Evolutionary conservation across 2,797 vertebrate genomes (phyloP), one percentile per base, ranked within the genome.

Genomic region (Scomberomorus guttatus): DNA sequence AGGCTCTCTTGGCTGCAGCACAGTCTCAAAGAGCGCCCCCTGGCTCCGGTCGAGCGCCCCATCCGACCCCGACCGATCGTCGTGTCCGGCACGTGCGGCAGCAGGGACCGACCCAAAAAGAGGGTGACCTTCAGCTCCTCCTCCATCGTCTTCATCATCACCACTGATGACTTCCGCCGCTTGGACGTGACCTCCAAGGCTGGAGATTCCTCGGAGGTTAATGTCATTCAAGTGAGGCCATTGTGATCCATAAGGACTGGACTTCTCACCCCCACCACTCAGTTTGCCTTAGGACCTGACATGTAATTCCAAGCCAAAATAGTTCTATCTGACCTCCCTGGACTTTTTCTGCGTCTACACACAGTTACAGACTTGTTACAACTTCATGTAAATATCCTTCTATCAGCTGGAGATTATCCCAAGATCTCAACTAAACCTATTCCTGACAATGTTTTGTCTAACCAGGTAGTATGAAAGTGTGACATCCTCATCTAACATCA

Each of bases 61-160:
- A 91, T 96, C 72, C 92, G 95, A 18, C 97, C 96, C 72, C 92
- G 95, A 18, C 97, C 96, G 0, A 98, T 98, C 15, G 96, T 98
- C 24, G 71, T 96, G 91, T 96, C 96, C 52, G 90, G 94, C 61
- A 0, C 29, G 0, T 88, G 95, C 77, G 75, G 90, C 25, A 76
- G 90, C n/a, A 61, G 81, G 20, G 87, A 94, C 73, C 94, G 96
- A 29, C 97, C 97, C 80, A 98, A 98, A 89, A 98, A 99, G 94
- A 97, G 95, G 93, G 97, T 98, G 87, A 98, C 97, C 71, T 99
- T 99, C 88, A 98, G 95, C 87, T 96, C 96, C 70, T 98, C 97
- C 34, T 98, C 97, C 42, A 95, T 98, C 0, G 96, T 99, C 85
- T 99, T 99, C 92, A 96, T 99, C 87, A 98, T 99, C 82, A 95